Evolutionary conservation across 2,113 vertebrate species (phyloP).

Genomic region (Sylvicapra grimmia): DNA sequence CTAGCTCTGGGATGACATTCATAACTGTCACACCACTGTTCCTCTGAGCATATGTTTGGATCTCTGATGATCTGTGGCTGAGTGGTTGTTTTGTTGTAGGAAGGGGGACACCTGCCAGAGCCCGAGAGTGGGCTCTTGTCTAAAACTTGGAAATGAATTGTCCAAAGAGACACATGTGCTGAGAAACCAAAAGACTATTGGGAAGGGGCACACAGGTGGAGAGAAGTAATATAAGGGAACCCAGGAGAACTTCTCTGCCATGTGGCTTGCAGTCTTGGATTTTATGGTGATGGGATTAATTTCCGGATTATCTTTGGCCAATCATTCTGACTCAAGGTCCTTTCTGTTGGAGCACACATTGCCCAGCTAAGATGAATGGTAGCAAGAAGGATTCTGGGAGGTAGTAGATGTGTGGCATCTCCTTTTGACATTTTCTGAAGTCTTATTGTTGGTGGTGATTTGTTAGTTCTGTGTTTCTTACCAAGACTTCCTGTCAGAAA

Average conservation of each 20-base stretch:
- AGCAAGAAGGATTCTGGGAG: neutral
- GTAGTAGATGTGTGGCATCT: neutral
- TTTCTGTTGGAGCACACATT: accelerated
- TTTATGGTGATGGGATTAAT: neutral
- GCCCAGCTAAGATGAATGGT: neutral
- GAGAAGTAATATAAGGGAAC: neutral
- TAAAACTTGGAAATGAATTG: neutral
- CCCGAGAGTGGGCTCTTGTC: accelerated
- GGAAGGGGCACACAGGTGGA: neutral
- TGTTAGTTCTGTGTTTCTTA: neutral
- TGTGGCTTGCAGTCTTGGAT: neutral
- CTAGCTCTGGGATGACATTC: neutral
- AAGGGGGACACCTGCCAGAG: neutral
- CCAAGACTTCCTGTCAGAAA: neutral
- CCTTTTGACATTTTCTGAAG: neutral
- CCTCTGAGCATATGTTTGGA: neutral
- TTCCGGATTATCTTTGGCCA: neutral
- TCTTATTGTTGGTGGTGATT: neutral
- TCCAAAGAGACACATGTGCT: neutral
- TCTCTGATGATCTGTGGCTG: neutral
- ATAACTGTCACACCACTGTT: neutral
- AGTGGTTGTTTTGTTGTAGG: neutral
- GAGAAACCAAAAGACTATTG: neutral
- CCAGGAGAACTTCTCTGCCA: neutral
- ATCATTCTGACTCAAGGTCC: neutral